A percentile compares a stretch with the other conserved stretches of the same genome.
These are phyloP conservation scores for Neoitamus cyanurus DNA, from an alignment of 2,888 invertebrate species.

Conservation along the genomic window DNA sequence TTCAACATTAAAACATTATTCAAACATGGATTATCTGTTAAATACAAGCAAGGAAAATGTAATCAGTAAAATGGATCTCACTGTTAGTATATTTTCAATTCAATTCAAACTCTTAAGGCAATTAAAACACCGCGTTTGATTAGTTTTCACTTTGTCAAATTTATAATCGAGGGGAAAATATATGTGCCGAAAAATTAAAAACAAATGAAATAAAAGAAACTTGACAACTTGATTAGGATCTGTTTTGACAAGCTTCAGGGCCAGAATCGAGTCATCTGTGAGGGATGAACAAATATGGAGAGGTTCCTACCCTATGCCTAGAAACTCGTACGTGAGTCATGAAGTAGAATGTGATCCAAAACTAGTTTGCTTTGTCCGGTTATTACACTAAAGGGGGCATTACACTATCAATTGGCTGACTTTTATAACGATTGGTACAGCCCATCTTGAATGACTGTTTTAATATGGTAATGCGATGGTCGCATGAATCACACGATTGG, in stretches of 20 bases:
- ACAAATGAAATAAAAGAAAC: background rate
- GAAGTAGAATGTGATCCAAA: too few relatives aligned
- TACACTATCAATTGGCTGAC: too few relatives aligned
- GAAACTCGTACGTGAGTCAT: too few relatives aligned
- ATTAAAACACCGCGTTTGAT: background rate
- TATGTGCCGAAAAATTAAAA: background rate
- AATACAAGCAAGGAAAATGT: background rate
- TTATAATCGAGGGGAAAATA: background rate
- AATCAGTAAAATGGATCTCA: background rate
- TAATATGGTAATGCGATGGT: too few relatives aligned
- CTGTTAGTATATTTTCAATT: background rate
- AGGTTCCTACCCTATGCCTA: too few relatives aligned
- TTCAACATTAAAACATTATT: background rate
- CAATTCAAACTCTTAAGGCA: background rate
- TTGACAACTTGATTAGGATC: background rate
- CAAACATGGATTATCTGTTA: background rate
- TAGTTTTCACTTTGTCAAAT: background rate
- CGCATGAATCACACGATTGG: too few relatives aligned
- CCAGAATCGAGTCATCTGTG: too few relatives aligned
- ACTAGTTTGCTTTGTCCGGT: too few relatives aligned
- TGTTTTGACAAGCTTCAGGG: background rate
- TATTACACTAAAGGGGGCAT: too few relatives aligned
- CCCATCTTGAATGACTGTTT: too few relatives aligned
- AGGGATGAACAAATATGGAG: too few relatives aligned
- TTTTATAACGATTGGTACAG: too few relatives aligned